Evolutionary conservation across 2,113 vertebrate species (phyloP), one percentile per base, ranked within the genome.

Genomic region (Sylvia atricapilla): DNA sequence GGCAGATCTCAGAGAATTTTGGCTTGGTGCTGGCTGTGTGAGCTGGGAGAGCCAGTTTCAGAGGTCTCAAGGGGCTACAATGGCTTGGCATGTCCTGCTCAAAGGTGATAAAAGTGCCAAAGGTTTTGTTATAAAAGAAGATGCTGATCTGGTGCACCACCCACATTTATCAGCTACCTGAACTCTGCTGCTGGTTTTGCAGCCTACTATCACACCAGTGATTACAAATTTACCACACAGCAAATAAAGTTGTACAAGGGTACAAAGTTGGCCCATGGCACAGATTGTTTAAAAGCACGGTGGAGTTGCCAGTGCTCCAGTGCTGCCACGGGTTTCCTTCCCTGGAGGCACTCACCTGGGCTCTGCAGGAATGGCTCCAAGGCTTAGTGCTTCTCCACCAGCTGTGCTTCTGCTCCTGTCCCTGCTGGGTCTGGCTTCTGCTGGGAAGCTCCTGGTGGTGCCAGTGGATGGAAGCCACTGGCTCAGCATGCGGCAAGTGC

Each of bases 391-490:
- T 53, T 30, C 14, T 2, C 6, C 0, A 0, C 41, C 8, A 2
- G 15, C 39, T 18, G 41, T 58, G 46, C 25, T 96, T 15, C 44
- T 97, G 18, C 90, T 94, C 25, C 77, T 60, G 19, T 18, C 4
- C 8, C 10, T 4, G 24, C 37, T 93, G n/a, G 9, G 27, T 10
- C 23, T 74, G 76, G 84, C 90, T 44, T 73, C 70, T 25, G 95
- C 92, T 4, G 98, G 98, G 19, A 98, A 97, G 50, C 73, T 99
- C 63, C 89, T 99, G 84, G 97, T 99, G 92, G 35, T 99, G 11
- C 98, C 98, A 0, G 16, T 98, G 63, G 99, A 53, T 11, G 52
- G 52, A 16, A 53, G 52, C 28, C 52, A 7, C 52, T 53, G 52
- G 28, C 28, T 53, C 52, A 53, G 52, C 52, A 53, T 53, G 28